Conservation (phyloP, 2,797 vertebrate genomes). For the Gallinago stenura region DNA sequence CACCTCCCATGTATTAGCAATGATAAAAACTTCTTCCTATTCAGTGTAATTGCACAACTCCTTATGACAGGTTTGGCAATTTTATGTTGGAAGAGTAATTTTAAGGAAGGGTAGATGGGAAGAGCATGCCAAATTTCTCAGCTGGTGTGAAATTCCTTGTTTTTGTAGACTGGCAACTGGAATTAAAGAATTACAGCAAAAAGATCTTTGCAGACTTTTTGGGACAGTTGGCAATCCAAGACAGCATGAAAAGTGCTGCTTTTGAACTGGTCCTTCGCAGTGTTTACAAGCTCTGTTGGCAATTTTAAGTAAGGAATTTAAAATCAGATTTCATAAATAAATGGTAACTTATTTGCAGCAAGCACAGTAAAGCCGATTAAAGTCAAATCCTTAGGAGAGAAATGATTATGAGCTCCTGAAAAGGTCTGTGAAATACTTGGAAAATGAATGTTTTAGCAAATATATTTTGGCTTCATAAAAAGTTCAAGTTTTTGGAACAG, state of each 20-base stretch:
- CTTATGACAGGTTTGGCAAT: background rate
- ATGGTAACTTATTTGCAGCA: background rate
- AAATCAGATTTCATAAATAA: background rate
- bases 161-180: background rate
- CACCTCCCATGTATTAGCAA: slow-evolving; percentile 27
- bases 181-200: background rate
- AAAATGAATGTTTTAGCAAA: background rate
- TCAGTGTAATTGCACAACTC: slow-evolving; percentile 15
- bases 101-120: background rate
- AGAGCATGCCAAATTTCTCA: background rate
- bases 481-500: background rate
- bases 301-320: background rate
- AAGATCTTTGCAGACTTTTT: background rate
- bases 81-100: slow-evolving; percentile 10
- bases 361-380: background rate
- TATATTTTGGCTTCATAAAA: background rate
- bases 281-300: background rate
- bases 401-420: background rate
- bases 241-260: background rate
- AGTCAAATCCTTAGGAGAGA: background rate
- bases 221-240: background rate
- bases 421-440: background rate
- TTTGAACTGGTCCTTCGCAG: background rate
- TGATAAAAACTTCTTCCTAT: slow-evolving; percentile 44
- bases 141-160: background rate